Base-by-base conservation (phyloP, 92 coral and sea anemone genomes). In the Siderastrea radians region DNA sequence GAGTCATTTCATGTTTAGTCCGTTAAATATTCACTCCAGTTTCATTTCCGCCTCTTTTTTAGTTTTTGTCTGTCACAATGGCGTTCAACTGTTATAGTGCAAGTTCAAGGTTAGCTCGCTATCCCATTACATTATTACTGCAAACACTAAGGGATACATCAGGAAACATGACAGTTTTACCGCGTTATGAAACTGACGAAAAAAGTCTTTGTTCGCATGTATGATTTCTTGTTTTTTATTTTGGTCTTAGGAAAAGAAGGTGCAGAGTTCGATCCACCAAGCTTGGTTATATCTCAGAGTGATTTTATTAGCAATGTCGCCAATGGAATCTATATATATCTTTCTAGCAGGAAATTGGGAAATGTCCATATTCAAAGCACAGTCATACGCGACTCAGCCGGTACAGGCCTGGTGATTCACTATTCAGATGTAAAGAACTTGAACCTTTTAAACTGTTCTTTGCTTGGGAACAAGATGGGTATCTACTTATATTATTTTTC, bases 401-500 rank as follows among this genome's bases (percentile, higher is more conserved):
- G 1, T 7, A 3, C 6, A 19, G 83, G 83, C 47, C 11, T 79
- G 49, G 6, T 6, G 71, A 15, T 65, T 11, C 48, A 7, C n/a
- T 57, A 4, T 43, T 17, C 59, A 9, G 11, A 10, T 44, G 44
- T 63, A 6, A 45, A 48, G 49, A 10, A 3, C n/a, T 17, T 79
- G n/a, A 62, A 11, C 12, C 26, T 79, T 45, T 62, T 48, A 1
- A 47, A 49, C 48, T 79, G 72, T 19, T 47, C 83, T 6, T 13
- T 83, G 8, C 26, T 70, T 16, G 45, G 26, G 1, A 83, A 69
- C 72, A 70, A 9, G 2, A 7, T 1, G 1, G 87, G 87, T 7
- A 72, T 83, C 51, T 1, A 3, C 51, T 68, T 81, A 38, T 26
- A 81, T 71, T 53, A 77, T 26, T 53, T 81, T 19, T 52, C 86